Evolutionary conservation across 2,113 vertebrate genomes (phyloP), one percentile per base, ranked within the genome.

Genomic region (Orycteropus afer): DNA sequence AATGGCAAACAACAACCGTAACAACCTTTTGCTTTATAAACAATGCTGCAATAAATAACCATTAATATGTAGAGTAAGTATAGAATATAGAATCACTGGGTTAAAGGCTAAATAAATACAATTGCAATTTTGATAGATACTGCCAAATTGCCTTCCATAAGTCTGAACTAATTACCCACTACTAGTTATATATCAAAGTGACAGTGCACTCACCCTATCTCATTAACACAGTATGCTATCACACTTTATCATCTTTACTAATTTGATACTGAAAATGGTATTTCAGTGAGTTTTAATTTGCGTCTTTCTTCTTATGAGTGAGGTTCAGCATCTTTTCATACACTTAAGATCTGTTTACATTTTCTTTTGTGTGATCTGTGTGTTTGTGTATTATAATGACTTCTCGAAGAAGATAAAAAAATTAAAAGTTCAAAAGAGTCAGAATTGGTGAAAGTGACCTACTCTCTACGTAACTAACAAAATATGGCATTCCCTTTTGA

Each of bases 331-430:
- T 86, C 53, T 74, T 95, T 73, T 29, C 14, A 74, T 22, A 3
- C n/a, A 47, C 57, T 86, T 42, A 40, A 67, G 59, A 32, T 25
- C 2, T 3, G 22, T 42, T 82, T 92, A 22, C n/a, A n/a, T 61
- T 92, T 53, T 27, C n/a, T 84, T 85, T 84, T 86, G 29, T 81
- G n/a, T 93, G 37, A 71, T 69, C n/a, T 85, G 15, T 69, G 25
- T 93, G 17, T 55, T 77, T 37, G 63, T 42, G 20, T 59, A 65
- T 40, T 25, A 61, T 73, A 49, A 81, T 57, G 67, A 51, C 22
- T 82, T 59, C 42, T 14, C n/a, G 65, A 29, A 40, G 86, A 59
- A 61, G 53, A 11, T 55, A 32, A 73, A n/a, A 32, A 34, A 25
- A n/a, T 7, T 23, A 81, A 79, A 25, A 1, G 32, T 59, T 80